A percentile compares a stretch with the other conserved stretches of the same genome.
Conservation (phyloP, 2,113 vertebrate genomes). For the Thunnus thynnus region DNA sequence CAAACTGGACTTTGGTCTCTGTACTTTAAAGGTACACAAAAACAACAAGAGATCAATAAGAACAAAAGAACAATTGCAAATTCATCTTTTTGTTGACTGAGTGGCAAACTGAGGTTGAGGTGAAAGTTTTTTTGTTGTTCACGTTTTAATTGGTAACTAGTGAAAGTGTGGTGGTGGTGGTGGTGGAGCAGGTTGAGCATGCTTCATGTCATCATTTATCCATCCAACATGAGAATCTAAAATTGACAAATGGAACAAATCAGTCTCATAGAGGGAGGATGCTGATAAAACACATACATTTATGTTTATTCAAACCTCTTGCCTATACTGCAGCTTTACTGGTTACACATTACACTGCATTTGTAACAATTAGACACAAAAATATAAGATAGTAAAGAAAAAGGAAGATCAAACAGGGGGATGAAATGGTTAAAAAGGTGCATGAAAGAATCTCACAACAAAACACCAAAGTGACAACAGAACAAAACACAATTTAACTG, state of each 20-base stretch:
- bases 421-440: not conserved
- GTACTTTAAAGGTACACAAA: not conserved
- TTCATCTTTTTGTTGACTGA: not conserved
- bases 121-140: not conserved
- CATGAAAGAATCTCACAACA: not conserved
- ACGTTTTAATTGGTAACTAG: not conserved
- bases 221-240: not conserved
- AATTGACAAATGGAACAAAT: not conserved
- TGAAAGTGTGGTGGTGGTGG: not conserved
- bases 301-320: no score
- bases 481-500: not conserved
- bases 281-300: not conserved
- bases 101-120: no score
- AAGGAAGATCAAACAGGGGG: not conserved
- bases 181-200: no score
- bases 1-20: slow-evolving; percentile 36
- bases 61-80: not conserved
- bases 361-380: not conserved
- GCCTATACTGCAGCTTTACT: no score
- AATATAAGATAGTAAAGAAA: not conserved
- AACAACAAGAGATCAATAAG: not conserved
- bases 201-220: no score
- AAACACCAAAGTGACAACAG: not conserved
- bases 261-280: not conserved
- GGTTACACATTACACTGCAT: not conserved